A percentile compares a stretch with the other conserved stretches of the same genome.
These are phyloP conservation scores for Plectrocnemia conspersa DNA, from an alignment of 1,140 invertebrate species.

Conservation along the genomic window DNA sequence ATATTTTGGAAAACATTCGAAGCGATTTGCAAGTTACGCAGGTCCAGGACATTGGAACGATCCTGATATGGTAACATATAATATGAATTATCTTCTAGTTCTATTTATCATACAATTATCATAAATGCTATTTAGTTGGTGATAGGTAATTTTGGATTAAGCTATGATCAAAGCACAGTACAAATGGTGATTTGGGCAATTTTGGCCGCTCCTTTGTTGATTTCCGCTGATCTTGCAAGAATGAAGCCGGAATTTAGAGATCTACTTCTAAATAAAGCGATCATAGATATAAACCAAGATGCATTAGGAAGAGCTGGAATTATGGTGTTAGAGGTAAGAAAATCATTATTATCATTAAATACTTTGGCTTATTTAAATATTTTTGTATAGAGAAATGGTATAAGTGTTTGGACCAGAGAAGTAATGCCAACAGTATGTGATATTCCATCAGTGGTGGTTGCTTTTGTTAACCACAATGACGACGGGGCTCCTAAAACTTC, in stretches of 20 bases:
- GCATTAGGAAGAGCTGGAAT: conserved; percentile 58
- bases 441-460: no score
- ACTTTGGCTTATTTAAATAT: no score
- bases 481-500: no score
- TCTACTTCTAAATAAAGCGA: conserved; percentile 70
- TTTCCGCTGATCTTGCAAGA: conserved; percentile 77
- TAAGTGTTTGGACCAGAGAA: no score
- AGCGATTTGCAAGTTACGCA: conserved; percentile 61
- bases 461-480: no score
- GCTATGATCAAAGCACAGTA: conserved; percentile 71
- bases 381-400: no score
- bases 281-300: conserved; percentile 84
- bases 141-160: conserved; percentile 82
- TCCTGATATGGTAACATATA: conserved; percentile 88
- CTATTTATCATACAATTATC: background rate
- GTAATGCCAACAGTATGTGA: no score
- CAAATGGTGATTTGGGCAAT: conserved; percentile 90
- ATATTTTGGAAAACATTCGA: conserved; percentile 69
- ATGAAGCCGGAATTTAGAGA: conserved; percentile 66
- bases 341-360: no score
- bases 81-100: background rate
- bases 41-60: conserved; percentile 91
- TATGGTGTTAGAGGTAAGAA: conserved; percentile 49
- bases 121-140: conserved; percentile 58
- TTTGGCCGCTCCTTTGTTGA: conserved; percentile 80